phyloP scores from a whole-genome alignment of 1,140 invertebrate genomes.

The Ctenoplectra terminalis region DNA sequence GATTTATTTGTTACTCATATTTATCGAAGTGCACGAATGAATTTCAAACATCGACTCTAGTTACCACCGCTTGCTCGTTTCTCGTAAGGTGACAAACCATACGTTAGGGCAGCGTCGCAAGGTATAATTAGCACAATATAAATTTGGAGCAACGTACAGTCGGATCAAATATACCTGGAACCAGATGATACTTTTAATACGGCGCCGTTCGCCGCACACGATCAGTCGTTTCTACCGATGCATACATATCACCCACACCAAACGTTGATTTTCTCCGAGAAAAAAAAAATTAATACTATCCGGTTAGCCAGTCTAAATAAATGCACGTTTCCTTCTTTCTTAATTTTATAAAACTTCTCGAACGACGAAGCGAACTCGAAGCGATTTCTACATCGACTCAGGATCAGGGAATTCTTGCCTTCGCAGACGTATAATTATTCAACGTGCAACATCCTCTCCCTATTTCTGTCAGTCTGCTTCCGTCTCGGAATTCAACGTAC shows the following conservation, averaged over 20 bases:
- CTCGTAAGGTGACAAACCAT: constrained; percentile 50
- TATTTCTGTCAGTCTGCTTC: constrained; percentile 12
- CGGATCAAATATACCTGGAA: constrained; percentile 69
- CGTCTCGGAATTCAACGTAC: constrained; percentile 3
- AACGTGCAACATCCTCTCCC: background rate
- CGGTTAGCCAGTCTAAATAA: constrained; percentile 20
- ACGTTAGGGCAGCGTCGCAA: constrained; percentile 28
- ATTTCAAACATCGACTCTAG: constrained; percentile 5
- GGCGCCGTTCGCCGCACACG: background rate
- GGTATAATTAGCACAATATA: constrained; percentile 76
- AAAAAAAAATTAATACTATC: constrained; percentile 13
- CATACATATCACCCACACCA: background rate
- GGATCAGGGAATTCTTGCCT: background rate
- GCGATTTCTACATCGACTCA: background rate
- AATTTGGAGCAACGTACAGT: constrained; percentile 70
- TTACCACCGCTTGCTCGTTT: constrained; percentile 1
- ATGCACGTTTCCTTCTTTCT: constrained; percentile 26
- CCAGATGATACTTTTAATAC: constrained; percentile 49
- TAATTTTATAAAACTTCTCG: background rate
- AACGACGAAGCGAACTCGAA: background rate
- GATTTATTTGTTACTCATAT: background rate
- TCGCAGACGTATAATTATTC: constrained; percentile 10
- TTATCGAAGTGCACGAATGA: background rate
- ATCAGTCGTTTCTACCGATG: constrained; percentile 5
- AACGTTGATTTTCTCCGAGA: background rate